These are phyloP conservation scores for Diadumene lineata DNA, from an alignment of 92 coral and sea anemone species.

Conservation along the genomic window DNA sequence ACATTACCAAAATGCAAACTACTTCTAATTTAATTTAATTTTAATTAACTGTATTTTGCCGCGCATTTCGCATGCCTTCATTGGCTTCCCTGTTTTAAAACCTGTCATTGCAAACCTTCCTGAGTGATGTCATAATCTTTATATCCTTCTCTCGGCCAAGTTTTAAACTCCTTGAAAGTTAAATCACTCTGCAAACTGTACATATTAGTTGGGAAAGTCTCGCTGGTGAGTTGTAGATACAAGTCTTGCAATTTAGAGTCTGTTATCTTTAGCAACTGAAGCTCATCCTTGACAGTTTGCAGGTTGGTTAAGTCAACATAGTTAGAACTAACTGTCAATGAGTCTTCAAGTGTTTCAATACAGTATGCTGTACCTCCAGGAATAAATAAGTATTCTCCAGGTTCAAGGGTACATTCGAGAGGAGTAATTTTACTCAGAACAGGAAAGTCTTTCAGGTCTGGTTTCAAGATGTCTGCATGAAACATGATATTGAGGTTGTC, in stretches of 20 bases:
- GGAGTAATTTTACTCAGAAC: slow-evolving; percentile 53
- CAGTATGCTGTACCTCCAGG: slow-evolving; percentile 66
- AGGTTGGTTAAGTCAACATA: slow-evolving; percentile 63
- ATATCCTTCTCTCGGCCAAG: slow-evolving; percentile 44
- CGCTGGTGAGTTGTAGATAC: slow-evolving; percentile 38
- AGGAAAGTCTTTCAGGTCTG: slow-evolving; percentile 60
- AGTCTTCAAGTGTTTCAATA: slow-evolving; percentile 72
- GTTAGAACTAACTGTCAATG: slow-evolving; percentile 51
- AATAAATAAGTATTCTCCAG: slow-evolving; percentile 66
- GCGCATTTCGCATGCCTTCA: background rate
- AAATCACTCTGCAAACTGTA: slow-evolving; percentile 54
- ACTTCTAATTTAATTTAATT: no score
- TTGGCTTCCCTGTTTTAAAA: no score
- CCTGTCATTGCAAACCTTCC: no score
- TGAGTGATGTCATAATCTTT: slow-evolving; percentile 41
- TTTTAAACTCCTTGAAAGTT: slow-evolving; percentile 48
- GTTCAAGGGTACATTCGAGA: slow-evolving; percentile 50
- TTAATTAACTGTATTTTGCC: no score
- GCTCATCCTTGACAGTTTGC: slow-evolving; percentile 42
- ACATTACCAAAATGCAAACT: no score
- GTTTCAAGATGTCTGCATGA: slow-evolving; percentile 49
- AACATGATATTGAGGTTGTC: slow-evolving; percentile 56
- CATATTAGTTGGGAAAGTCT: slow-evolving; percentile 51
- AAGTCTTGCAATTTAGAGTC: slow-evolving; percentile 46
- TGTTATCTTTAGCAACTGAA: slow-evolving; percentile 28